These are phyloP conservation scores for Ichneumoninae sp. DNA, from an alignment of 2,888 invertebrate species.

Conservation along the genomic window DNA sequence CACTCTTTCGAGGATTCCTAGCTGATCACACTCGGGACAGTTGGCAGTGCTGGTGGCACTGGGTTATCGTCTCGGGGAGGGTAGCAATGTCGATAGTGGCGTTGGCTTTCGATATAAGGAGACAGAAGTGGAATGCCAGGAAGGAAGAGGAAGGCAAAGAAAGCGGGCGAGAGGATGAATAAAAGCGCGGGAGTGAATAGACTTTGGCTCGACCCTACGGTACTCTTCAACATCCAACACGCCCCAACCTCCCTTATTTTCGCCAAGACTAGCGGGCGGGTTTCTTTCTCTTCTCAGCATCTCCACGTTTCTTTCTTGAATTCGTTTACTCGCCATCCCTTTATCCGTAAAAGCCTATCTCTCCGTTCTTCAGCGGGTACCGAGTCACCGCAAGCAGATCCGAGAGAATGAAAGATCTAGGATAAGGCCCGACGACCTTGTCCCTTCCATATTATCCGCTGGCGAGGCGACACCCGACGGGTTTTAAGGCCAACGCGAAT, in stretches of 20 bases:
- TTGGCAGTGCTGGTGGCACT: background rate
- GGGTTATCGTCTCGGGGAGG: slow-evolving; percentile 8
- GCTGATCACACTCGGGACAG: background rate
- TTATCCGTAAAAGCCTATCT: slow-evolving; percentile 13
- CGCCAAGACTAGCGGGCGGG: slow-evolving; percentile 11
- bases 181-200: slow-evolving; percentile 34
- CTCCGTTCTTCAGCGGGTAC: slow-evolving; percentile 43
- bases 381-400: slow-evolving; percentile 67
- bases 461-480: slow-evolving; percentile 4
- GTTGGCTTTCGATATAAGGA: slow-evolving; percentile 12
- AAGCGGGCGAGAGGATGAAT: background rate
- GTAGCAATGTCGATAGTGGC: background rate
- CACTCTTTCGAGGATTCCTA: background rate
- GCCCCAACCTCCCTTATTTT: slow-evolving; percentile 24
- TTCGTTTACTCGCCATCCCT: slow-evolving; percentile 28
- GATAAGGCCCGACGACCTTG: slow-evolving; percentile 70
- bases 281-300: slow-evolving; percentile 21
- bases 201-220: slow-evolving; percentile 63
- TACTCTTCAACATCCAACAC: slow-evolving; percentile 58
- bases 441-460: slow-evolving; percentile 23
- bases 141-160: slow-evolving; percentile 23
- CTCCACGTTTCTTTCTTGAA: slow-evolving; percentile 32
- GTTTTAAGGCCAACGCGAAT: slow-evolving; percentile 51
- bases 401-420: slow-evolving; percentile 71
- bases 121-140: slow-evolving; percentile 15